Base-by-base conservation (phyloP, 2,888 invertebrate species). In the Rhaphigaster nebulosa region DNA sequence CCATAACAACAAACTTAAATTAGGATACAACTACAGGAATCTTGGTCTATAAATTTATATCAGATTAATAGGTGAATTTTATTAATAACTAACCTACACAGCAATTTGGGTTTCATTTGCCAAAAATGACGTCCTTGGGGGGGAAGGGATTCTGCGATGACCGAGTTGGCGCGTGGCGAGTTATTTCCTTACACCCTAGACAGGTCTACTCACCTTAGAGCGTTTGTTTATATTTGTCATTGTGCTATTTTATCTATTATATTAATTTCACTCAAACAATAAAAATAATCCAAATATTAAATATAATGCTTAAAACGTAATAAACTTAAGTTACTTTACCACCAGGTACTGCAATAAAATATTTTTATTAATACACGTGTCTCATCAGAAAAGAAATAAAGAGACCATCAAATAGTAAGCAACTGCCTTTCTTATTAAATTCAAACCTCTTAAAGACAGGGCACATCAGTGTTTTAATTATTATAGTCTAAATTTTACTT, bases 71-170 rank as follows among this genome's bases (percentile, higher is more conserved):
- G 26, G n/a, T 15, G 84, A 13, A 45, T 45, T 45, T 45, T 84
- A 84, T 84, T 45, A 84, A 84, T 84, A 84, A 26, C 84, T 84
- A 45, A 84, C 84, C 84, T 84, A 84, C 84, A 84, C 41, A 45
- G 41, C 84, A 45, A 84, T 84, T 84, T 26, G 26, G 84, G 45
- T 12, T 13, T 13, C 84, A 45, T 84, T 84, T 84, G 84, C 84
- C 84, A 84, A 84, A 80, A 84, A 84, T 84, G 41, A 84, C 41
- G 45, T 23, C 84, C 84, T 84, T 84, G 84, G 18, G 23, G 84
- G 18, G 34, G 70, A 34, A 8, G 34, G 34, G 54, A 70, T 70
- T 84, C 84, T 45, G 41, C 84, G 84, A 84, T 84, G 84, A 84
- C 84, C 84, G 84, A 84, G 45, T 84, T 84, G 84, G 84, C 84